Evolutionary conservation across 2,113 vertebrate genomes (phyloP).

Genomic region (Nycticorax nycticorax): DNA sequence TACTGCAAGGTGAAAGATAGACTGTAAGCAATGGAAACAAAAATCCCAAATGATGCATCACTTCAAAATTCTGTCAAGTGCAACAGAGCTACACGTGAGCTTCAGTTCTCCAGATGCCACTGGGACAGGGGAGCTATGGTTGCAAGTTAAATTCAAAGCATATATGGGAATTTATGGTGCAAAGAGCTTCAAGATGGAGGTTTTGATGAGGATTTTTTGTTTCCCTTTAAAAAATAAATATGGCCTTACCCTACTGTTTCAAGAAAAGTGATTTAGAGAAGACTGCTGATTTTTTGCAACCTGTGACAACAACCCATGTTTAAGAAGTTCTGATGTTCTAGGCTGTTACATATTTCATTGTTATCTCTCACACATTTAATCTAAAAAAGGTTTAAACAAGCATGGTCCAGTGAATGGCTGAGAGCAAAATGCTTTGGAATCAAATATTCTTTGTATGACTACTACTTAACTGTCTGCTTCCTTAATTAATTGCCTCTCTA

Average conservation of each 20-base stretch:
- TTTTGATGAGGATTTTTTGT: accelerated
- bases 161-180: not conserved
- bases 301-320: not conserved
- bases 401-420: not conserved
- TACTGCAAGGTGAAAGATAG: not conserved
- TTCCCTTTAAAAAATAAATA: not conserved
- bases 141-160: not conserved
- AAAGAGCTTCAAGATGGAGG: not conserved
- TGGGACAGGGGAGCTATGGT: not conserved
- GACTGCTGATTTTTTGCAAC: not conserved
- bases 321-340: not conserved
- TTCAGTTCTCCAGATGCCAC: not conserved
- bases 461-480: not conserved
- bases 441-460: not conserved
- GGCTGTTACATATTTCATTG: not conserved
- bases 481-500: not conserved
- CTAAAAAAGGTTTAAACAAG: not conserved
- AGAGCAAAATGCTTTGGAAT: not conserved
- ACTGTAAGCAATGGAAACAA: not conserved
- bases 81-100: not conserved
- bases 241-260: not conserved
- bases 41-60: not conserved
- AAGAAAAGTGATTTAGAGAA: not conserved
- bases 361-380: not conserved
- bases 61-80: not conserved